These are phyloP conservation scores for Erithacus rubecula DNA, from an alignment of 2,797 vertebrate genomes.

Conservation along the genomic window DNA sequence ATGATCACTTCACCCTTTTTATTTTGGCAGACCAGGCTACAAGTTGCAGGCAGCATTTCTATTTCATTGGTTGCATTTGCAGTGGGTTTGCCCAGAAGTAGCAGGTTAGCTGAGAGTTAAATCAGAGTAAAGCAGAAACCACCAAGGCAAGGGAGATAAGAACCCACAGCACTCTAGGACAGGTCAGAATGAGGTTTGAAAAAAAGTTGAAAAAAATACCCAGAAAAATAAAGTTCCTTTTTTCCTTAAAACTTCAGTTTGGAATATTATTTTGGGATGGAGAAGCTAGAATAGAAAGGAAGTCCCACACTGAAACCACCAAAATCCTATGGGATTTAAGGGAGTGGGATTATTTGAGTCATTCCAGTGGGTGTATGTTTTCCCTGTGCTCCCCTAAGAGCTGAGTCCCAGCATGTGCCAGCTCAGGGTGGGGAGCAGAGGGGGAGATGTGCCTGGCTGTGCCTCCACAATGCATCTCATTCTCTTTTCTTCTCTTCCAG, in stretches of 20 bases:
- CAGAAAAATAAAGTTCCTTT: background rate
- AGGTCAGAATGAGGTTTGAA: background rate
- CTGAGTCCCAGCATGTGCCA: constrained; percentile 30
- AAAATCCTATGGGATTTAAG: background rate
- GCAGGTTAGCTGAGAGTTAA: background rate
- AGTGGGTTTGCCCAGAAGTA: background rate
- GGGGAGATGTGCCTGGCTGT: constrained; percentile 6
- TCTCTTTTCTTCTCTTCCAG: constrained; percentile 43
- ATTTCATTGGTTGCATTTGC: background rate
- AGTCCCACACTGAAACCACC: background rate
- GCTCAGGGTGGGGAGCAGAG: background rate
- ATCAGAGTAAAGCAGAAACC: background rate
- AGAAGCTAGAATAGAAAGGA: background rate
- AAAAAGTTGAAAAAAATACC: background rate
- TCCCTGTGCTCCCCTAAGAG: background rate
- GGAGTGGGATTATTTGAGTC: background rate
- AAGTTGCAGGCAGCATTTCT: background rate
- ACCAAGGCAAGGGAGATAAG: background rate
- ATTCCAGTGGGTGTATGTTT: background rate
- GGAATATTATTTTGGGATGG: background rate
- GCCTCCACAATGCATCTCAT: constrained; percentile 45
- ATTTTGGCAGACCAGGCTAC: background rate
- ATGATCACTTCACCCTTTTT: background rate
- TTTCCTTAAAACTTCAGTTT: background rate
- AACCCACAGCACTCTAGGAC: background rate